Evolutionary conservation across 2,113 vertebrate species (phyloP).

Genomic region (Antechinus stuartii): DNA sequence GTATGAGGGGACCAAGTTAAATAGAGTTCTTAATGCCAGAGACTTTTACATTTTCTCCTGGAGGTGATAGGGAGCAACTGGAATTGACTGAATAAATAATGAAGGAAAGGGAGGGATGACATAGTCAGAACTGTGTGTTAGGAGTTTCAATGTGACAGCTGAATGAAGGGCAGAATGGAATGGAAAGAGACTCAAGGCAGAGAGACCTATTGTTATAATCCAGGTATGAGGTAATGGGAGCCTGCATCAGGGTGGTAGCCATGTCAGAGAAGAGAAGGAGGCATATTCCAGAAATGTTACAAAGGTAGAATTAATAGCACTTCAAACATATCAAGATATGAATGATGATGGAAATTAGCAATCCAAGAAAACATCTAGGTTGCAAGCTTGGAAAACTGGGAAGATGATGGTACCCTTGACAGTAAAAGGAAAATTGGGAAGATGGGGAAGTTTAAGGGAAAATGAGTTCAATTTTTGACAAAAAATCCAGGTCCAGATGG

Average conservation of each 20-base stretch:
- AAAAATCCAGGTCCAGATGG: neutral
- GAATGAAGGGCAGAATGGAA: neutral
- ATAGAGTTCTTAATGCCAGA: neutral
- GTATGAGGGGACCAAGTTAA: neutral
- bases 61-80: neutral
- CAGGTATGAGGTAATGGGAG: neutral
- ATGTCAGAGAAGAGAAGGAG: neutral
- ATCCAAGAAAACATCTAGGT: neutral
- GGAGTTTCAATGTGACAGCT: neutral
- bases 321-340: neutral
- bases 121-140: neutral
- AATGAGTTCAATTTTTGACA: neutral
- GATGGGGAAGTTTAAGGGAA: neutral
- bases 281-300: neutral
- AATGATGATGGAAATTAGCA: neutral
- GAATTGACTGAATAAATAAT: neutral
- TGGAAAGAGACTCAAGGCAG: neutral
- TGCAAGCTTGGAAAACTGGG: neutral
- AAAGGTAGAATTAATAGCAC: neutral
- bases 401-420: neutral
- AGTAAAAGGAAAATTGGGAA: no score
- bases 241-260: no score
- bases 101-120: neutral
- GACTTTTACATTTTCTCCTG: neutral
- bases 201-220: neutral